These are phyloP conservation scores for Boleophthalmus pectinirostris DNA, from an alignment of 2,113 vertebrate species.

Conservation along the genomic window DNA sequence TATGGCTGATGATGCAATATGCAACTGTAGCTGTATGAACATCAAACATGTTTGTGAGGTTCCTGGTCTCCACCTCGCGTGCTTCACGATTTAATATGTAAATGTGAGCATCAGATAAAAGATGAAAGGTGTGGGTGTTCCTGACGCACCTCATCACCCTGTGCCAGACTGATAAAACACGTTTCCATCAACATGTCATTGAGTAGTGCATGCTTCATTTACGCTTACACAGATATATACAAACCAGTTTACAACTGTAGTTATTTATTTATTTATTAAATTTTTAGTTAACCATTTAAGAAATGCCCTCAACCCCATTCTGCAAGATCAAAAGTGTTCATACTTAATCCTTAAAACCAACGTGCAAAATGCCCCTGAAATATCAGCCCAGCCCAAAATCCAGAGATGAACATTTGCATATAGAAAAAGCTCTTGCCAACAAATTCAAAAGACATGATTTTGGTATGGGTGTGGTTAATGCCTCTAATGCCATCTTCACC, in stretches of 20 bases:
- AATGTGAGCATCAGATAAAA: not conserved
- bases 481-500: no score
- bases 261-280: no score
- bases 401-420: no score
- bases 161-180: not conserved
- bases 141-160: not conserved
- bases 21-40: not conserved
- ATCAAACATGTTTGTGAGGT: not conserved
- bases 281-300: no score
- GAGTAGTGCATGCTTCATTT: not conserved
- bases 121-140: not conserved
- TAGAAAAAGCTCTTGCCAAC: no score
- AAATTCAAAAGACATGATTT: no score
- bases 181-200: constrained; percentile 20
- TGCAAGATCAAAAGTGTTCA: not conserved
- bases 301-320: not conserved
- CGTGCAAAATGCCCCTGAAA: no score
- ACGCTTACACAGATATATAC: not conserved
- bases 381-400: no score
- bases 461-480: no score
- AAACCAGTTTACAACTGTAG: not conserved
- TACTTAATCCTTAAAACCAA: no score
- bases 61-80: not conserved
- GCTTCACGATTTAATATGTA: not conserved
- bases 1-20: not conserved